Base-by-base conservation (phyloP, 2,888 invertebrate genomes). In the Drosophila nr. fundita region DNA sequence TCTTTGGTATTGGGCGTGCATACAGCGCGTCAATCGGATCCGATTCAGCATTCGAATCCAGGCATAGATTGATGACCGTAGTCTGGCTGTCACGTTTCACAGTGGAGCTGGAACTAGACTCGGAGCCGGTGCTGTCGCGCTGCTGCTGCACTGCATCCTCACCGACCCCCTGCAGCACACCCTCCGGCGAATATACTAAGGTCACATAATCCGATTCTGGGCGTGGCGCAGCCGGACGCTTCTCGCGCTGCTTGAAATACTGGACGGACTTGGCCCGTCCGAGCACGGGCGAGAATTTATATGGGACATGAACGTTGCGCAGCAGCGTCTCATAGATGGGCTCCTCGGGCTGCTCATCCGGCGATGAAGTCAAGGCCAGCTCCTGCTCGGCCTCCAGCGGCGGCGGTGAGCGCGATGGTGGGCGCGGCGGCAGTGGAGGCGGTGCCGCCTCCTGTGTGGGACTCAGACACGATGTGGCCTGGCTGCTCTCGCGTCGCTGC, bases 121-220 rank as follows among this genome's bases (percentile, higher is more conserved):
- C 78, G 7, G 83, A 78, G 21, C 83, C 49, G 82, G 78, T 86
- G 68, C 89, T 89, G 13, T 82, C 89, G 11, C 90, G 80, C 42
- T 82, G 83, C 11, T 27, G 77, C 38, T 38, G 24, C 13, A 91
- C 82, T 3, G 72, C 36, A 48, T 92, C 91, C 38, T 90, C 89
- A 34, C 91, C 92, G 18, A 93, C 89, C 5, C 90, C 86, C 63
- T 92, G 90, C 11, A 93, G 76, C 50, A 91, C 83, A 4, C 91
- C 92, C 0, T 91, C 90, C 3, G 91, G 83, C 0, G 90, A 90
- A 68, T 93, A 93, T 7, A 92, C 90, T 18, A 93, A 68, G 0
- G 93, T 93, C 0, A 93, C 93, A 65, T 93, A 93, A 58, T 93
- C 93, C 1, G 93, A 93, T 48, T 93, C 93, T 0, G 93, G 92